These are phyloP conservation scores for Drosophila bocqueti DNA, from an alignment of 1,140 invertebrate genomes.

Conservation along the genomic window DNA sequence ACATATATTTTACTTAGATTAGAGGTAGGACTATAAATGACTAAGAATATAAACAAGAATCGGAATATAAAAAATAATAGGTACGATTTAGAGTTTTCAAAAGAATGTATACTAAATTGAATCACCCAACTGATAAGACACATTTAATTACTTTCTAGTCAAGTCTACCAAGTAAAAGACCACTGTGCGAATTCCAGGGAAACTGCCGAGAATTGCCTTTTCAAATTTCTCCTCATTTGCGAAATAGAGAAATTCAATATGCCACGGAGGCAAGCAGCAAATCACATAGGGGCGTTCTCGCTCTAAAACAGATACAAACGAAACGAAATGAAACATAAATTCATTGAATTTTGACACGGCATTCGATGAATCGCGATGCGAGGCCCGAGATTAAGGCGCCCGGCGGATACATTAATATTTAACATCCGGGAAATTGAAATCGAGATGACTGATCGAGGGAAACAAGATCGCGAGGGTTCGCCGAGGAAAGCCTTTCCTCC, in stretches of 20 bases:
- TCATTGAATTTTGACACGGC: constrained; percentile 76
- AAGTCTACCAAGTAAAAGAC: background rate
- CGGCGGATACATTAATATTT: constrained; percentile 69
- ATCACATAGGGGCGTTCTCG: constrained; percentile 55
- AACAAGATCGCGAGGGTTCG: constrained; percentile 44
- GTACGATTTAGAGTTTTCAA: background rate
- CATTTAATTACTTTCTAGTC: background rate
- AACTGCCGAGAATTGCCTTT: background rate
- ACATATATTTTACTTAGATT: background rate
- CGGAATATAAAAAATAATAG: background rate
- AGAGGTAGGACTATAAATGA: background rate
- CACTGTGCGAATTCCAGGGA: constrained; percentile 22
- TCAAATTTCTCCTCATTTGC: constrained; percentile 38
- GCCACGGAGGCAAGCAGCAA: constrained; percentile 27
- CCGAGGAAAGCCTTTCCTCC: constrained; percentile 32
- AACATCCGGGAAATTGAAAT: constrained; percentile 81
- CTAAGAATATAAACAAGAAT: background rate
- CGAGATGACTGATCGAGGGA: constrained; percentile 66
- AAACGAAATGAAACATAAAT: constrained; percentile 61
- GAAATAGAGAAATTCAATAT: constrained; percentile 51
- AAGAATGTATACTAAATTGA: background rate
- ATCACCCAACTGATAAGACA: background rate
- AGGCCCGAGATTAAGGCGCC: constrained; percentile 47
- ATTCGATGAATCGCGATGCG: constrained; percentile 40
- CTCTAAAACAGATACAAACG: constrained; percentile 45